Evolutionary conservation across 2,888 invertebrate species (phyloP), one percentile per base, ranked within the genome.

Genomic region (Megastigmus dorsalis): DNA sequence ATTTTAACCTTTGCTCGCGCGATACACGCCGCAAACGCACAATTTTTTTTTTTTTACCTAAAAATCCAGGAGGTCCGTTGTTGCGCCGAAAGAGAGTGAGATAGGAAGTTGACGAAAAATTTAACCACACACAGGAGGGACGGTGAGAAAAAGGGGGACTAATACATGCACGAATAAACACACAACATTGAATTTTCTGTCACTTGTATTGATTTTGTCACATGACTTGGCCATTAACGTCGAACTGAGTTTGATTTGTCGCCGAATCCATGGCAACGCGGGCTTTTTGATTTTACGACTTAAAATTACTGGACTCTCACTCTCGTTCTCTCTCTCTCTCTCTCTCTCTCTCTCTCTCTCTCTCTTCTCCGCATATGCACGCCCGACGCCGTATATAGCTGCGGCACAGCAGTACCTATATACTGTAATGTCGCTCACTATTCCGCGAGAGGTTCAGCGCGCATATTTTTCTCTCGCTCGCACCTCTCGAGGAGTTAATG

Each of bases 201-300:
- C 81, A 85, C 84, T 84, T 79, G 82, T 82, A 83, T 79, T 77
- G 83, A 84, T 85, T 85, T 85, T 82, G 82, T 84, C 82, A 85
- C 84, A 85, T 85, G 83, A 81, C 78, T 77, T 83, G 82, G 80
- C 78, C 75, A 79, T 80, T 79, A 81, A 82, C 74, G 79, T 80
- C 76, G 76, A 81, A 80, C 77, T 78, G 68, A 77, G 55, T 52
- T 74, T 72, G 68, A 79, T 78, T 79, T 75, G 78, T 77, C 57
- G 48, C 62, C 38, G 72, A 26, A 59, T 70, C 72, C 75, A 72
- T 75, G 66, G 72, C 68, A 72, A 72, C 72, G 57, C 55, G 52
- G 52, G 54, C 52, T 68, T 72, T 67, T 75, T 75, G 52, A 65
- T 70, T 66, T 75, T 71, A 65, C 60, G 75, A 75, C 60, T 60